phyloP scores from a whole-genome alignment of 1,140 invertebrate species.

The Anastrepha obliqua region DNA sequence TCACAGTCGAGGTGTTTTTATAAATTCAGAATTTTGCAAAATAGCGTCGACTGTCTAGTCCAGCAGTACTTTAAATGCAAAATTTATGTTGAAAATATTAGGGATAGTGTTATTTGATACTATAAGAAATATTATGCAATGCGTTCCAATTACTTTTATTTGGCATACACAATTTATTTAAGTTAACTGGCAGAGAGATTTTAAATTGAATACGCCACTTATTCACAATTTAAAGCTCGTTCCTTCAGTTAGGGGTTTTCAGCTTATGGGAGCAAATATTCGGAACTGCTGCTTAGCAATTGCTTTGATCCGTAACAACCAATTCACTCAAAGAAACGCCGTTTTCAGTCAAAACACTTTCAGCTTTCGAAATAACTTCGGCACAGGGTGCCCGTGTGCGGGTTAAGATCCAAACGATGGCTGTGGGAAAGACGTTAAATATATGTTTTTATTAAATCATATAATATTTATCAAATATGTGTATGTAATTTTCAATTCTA shows the following conservation, averaged over 20 bases:
- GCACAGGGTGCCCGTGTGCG: background rate
- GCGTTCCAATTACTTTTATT: background rate
- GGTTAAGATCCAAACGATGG: background rate
- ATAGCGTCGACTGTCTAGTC: too few relatives aligned
- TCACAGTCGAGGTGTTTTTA: too few relatives aligned
- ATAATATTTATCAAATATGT: background rate
- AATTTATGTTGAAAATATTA: too few relatives aligned
- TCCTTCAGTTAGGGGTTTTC: too few relatives aligned
- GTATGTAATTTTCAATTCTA: background rate
- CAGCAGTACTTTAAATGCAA: too few relatives aligned
- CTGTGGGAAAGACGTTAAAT: background rate
- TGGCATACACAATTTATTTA: background rate
- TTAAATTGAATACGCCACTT: background rate
- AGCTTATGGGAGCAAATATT: too few relatives aligned
- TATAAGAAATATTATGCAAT: too few relatives aligned
- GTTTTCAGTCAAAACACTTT: background rate
- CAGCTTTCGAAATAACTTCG: background rate
- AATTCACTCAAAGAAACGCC: constrained; percentile 7
- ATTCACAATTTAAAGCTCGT: background rate
- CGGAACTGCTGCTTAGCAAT: too few relatives aligned
- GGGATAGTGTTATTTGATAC: too few relatives aligned
- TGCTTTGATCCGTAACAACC: background rate
- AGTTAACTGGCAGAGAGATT: background rate
- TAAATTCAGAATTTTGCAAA: too few relatives aligned
- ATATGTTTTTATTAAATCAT: background rate